phyloP scores from a whole-genome alignment of 2,113 vertebrate species.

The Hipposideros armiger region DNA sequence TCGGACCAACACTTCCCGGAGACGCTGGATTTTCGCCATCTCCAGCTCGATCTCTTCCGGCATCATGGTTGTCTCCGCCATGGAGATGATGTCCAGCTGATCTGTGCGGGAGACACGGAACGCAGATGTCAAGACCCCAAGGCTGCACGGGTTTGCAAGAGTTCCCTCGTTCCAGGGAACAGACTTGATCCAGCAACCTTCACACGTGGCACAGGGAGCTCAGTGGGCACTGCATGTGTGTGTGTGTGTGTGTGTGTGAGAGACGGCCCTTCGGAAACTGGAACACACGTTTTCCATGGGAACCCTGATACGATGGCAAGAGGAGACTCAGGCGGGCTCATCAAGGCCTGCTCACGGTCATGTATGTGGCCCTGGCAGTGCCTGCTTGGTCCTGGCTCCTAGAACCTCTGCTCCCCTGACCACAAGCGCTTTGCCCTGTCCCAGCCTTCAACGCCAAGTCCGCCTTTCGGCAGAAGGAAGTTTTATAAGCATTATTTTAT shows the following conservation, averaged over 20 bases:
- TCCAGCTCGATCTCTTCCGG: constrained; percentile 98
- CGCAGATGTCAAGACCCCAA: not conserved
- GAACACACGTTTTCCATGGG: not conserved
- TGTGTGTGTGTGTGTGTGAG: not conserved
- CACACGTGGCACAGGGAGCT: not conserved
- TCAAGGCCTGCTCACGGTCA: not conserved
- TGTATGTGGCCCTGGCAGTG: not conserved
- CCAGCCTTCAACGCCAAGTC: not conserved
- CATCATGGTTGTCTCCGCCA: constrained; percentile 97
- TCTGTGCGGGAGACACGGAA: constrained; percentile 85
- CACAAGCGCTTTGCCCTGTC: not conserved
- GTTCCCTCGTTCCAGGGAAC: not conserved
- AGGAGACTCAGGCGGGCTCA: not conserved
- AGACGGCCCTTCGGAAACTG: not conserved
- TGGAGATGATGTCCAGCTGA: constrained; percentile 95
- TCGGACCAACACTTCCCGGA: constrained; percentile 97
- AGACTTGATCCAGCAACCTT: not conserved
- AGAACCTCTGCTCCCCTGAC: not conserved
- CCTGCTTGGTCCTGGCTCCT: not conserved
- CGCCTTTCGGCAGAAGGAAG: not conserved
- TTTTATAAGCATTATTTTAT: not conserved
- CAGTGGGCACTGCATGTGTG: not conserved
- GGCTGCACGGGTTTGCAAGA: not conserved
- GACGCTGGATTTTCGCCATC: constrained; percentile 97
- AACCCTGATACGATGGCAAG: not conserved